A percentile compares a stretch with the other conserved stretches of the same genome.
phyloP scores from a whole-genome alignment of 1,140 invertebrate species.

The Drosophila willistoni region DNA sequence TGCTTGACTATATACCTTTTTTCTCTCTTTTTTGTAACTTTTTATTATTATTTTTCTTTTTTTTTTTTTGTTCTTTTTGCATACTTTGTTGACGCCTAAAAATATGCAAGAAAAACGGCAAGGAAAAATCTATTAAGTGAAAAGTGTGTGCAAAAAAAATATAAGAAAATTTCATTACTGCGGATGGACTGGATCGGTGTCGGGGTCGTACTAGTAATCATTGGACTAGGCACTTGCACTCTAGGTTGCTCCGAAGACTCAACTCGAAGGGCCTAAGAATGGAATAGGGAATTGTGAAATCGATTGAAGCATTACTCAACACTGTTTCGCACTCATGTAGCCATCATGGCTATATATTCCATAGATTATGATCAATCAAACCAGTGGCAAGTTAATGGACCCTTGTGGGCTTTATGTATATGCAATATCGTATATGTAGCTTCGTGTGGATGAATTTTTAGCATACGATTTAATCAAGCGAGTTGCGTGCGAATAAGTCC shows the following conservation, averaged over 20 bases:
- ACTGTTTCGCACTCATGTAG: not conserved
- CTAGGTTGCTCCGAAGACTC: no score
- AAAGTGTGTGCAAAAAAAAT: constrained; percentile 38
- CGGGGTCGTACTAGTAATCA: not conserved
- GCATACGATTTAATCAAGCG: constrained; percentile 62
- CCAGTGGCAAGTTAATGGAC: constrained; percentile 1
- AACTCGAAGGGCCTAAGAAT: no score
- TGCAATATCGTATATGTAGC: not conserved
- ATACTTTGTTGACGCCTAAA: constrained; percentile 59
- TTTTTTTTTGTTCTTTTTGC: constrained; percentile 24
- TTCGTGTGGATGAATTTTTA: constrained; percentile 1
- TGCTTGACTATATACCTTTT: not conserved
- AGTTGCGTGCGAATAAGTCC: constrained; percentile 9
- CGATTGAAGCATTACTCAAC: not conserved
- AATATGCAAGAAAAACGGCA: constrained; percentile 52
- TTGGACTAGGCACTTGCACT: no score
- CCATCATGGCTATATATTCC: not conserved
- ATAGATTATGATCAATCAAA: constrained; percentile 5
- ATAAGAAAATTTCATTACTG: constrained; percentile 10
- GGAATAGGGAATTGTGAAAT: no score
- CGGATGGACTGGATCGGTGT: not conserved
- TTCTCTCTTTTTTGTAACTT: not conserved
- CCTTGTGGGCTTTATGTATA: not conserved
- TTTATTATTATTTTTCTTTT: not conserved
- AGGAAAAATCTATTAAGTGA: constrained; percentile 47